Conservation (phyloP, 2,888 invertebrate species). For the Acleris cristana region DNA sequence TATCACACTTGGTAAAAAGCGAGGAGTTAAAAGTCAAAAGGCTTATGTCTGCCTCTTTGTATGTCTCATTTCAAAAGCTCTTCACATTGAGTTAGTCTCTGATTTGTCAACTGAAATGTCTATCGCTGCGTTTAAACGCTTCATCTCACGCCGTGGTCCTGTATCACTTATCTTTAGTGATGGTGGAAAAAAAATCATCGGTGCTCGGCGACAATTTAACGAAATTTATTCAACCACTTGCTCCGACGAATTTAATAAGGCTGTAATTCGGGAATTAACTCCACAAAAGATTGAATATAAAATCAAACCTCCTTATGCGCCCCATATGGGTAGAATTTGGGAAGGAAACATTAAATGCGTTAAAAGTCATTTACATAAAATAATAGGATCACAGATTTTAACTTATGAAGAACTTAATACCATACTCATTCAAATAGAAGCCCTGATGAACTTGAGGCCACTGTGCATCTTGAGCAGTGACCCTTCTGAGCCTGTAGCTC, state of each 20-base stretch:
- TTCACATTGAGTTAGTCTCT: not conserved
- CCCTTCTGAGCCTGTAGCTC: not conserved
- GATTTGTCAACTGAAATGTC: not conserved
- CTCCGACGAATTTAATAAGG: not conserved
- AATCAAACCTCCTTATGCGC: constrained; percentile 1
- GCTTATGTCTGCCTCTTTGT: not conserved
- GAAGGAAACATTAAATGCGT: constrained; percentile 13
- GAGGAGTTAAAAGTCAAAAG: not conserved
- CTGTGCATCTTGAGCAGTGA: not conserved
- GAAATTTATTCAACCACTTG: not conserved
- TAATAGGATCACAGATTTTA: constrained; percentile 6
- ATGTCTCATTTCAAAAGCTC: not conserved
- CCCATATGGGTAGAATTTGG: constrained; percentile 4
- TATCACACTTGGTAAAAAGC: not conserved
- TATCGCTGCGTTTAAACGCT: not conserved
- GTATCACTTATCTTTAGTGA: not conserved
- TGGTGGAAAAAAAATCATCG: not conserved
- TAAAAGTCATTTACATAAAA: constrained; percentile 8
- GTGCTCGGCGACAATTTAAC: not conserved
- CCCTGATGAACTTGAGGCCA: no score
- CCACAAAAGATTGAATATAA: constrained; percentile 1
- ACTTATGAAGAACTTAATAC: no score
- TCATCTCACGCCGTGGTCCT: not conserved
- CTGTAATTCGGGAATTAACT: not conserved
- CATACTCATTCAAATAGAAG: not conserved